These are phyloP conservation scores for Agonopterix alstromeriana DNA, from an alignment of 2,888 invertebrate genomes.

Conservation along the genomic window DNA sequence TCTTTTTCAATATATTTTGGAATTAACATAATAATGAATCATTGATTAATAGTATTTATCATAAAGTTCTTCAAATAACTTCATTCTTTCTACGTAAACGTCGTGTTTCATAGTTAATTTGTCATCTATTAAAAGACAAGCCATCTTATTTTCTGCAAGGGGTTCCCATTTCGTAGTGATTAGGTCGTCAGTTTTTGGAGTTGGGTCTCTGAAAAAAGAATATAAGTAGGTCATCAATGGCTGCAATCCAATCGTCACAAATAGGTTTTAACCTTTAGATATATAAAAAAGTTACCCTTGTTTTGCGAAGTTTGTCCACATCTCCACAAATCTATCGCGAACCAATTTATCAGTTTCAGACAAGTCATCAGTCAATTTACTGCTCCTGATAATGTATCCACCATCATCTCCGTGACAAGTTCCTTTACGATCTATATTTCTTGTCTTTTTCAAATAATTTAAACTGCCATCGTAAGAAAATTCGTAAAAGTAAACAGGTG, in stretches of 20 bases:
- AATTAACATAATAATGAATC: no score
- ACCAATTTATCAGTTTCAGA: constrained; percentile 45
- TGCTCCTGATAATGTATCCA: constrained; percentile 71
- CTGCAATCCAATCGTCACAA: background rate
- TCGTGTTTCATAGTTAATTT: constrained; percentile 44
- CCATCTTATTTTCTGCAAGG: constrained; percentile 26
- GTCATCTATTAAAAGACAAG: constrained; percentile 48
- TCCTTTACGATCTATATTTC: constrained; percentile 60
- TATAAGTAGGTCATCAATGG: background rate
- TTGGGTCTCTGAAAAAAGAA: constrained; percentile 52
- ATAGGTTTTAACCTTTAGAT: background rate
- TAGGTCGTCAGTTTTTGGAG: constrained; percentile 35
- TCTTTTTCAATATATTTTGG: no score
- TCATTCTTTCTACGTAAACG: constrained; percentile 42
- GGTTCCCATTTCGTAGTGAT: constrained; percentile 52
- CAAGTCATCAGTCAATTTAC: constrained; percentile 27
- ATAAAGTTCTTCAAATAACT: constrained; percentile 46
- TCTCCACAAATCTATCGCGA: constrained; percentile 57
- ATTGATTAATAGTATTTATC: constrained; percentile 18
- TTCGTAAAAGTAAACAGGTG: constrained; percentile 75
- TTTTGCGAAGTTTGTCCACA: constrained; percentile 82
- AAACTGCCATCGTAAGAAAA: constrained; percentile 75
- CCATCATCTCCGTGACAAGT: constrained; percentile 79
- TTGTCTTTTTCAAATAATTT: constrained; percentile 65
- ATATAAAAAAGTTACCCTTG: constrained; percentile 42